Percentiles rank a stretch among this genome's conserved stretches.
These are phyloP conservation scores for Torymus auratus DNA, from an alignment of 2,888 invertebrate species.

Conservation along the genomic window DNA sequence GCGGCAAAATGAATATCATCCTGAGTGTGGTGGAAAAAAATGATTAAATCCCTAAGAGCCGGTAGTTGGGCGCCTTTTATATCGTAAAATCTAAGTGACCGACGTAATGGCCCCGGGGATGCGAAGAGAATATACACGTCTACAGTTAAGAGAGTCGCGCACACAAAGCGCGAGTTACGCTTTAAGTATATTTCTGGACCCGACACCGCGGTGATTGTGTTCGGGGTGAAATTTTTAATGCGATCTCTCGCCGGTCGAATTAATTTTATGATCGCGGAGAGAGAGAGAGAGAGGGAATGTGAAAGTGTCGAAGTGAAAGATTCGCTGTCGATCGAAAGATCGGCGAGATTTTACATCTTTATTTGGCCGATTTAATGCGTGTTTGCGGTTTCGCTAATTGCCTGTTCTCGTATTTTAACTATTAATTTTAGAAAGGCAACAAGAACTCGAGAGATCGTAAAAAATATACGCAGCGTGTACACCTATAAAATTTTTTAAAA, in stretches of 20 bases:
- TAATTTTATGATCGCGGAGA: conserved; percentile 18
- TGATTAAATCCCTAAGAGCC: conserved; percentile 4
- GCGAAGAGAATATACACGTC: background rate
- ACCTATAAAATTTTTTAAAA: no score
- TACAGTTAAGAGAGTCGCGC: background rate
- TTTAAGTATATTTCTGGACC: background rate
- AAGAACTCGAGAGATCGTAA: no score
- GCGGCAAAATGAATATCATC: conserved; percentile 45
- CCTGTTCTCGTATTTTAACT: background rate
- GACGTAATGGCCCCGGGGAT: background rate
- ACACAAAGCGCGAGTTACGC: background rate
- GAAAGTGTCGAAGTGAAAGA: conserved; percentile 44
- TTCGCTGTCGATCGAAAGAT: conserved; percentile 10
- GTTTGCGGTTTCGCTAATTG: background rate
- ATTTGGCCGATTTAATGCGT: conserved; percentile 20
- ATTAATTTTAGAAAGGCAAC: conserved; percentile 20
- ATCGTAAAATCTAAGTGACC: conserved; percentile 34
- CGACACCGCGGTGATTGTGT: conserved; percentile 4
- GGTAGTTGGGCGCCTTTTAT: conserved; percentile 9
- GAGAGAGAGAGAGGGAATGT: background rate
- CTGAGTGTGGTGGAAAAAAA: conserved; percentile 4
- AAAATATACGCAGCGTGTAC: no score
- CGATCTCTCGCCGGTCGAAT: background rate
- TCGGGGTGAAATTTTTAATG: conserved; percentile 1
- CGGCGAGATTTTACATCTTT: background rate